Conservation (phyloP, 2,797 vertebrate species). For the Artibeus lituratus region DNA sequence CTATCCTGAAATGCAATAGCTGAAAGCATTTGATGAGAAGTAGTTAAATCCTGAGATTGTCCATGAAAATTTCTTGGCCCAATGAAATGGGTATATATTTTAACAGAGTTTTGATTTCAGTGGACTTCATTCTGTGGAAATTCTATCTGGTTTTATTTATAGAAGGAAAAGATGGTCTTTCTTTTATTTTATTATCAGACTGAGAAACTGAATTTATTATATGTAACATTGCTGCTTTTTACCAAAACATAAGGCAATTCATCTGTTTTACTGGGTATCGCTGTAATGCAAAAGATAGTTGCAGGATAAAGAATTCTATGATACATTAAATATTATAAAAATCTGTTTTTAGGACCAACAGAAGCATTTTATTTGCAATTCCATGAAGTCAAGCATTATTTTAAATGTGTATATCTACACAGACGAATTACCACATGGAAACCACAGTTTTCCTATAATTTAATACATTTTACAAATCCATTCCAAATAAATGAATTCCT, state of each 20-base stretch:
- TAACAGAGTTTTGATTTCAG: neutral
- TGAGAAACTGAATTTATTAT: neutral
- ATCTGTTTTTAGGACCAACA: neutral
- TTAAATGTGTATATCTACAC: neutral
- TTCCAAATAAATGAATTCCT: neutral
- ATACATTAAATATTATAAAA: neutral
- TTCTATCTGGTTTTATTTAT: neutral
- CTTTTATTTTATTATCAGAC: neutral
- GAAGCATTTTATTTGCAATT: neutral
- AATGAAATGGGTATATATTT: neutral
- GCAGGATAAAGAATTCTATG: neutral
- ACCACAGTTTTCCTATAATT: neutral
- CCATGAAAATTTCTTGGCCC: neutral
- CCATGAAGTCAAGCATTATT: neutral
- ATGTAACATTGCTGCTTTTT: neutral
- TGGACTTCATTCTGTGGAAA: neutral
- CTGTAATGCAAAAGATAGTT: neutral
- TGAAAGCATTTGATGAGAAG: neutral
- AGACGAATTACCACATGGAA: neutral
- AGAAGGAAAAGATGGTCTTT: neutral
- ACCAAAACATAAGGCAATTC: neutral
- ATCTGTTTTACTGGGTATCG: neutral
- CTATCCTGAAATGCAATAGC: neutral
- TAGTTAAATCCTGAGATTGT: neutral
- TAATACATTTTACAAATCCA: neutral